Conservation (phyloP, 2,888 invertebrate species). For the Timema cristinae region DNA sequence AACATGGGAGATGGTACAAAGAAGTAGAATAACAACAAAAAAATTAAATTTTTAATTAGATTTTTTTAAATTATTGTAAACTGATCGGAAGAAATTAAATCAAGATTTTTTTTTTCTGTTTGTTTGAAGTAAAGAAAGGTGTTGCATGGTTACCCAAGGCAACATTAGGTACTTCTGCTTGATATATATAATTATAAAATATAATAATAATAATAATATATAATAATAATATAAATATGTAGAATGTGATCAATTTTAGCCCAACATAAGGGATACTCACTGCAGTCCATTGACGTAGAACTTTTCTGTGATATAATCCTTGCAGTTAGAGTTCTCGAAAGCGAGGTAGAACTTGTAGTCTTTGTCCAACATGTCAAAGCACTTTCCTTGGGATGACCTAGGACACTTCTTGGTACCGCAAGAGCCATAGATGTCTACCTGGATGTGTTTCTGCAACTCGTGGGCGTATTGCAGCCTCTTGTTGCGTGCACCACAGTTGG, state of each 20-base stretch:
- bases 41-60: no score
- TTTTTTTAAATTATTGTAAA: no score
- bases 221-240: background rate
- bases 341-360: constrained; percentile 97
- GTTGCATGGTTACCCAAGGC: no score
- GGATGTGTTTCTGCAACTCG: constrained; percentile 78
- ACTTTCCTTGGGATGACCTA: constrained; percentile 60
- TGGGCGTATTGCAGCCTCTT: constrained; percentile 82
- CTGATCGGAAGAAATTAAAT: no score
- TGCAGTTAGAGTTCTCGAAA: constrained; percentile 95
- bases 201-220: background rate
- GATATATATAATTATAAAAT: background rate
- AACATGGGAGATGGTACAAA: no score
- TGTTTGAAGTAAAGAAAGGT: no score
- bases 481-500: constrained; percentile 93
- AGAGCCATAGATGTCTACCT: constrained; percentile 85
- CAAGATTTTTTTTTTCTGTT: no score
- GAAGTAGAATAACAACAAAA: no score
- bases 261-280: constrained; percentile 50
- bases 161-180: no score
- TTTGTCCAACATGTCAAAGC: constrained; percentile 83
- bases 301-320: constrained; percentile 94
- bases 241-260: background rate
- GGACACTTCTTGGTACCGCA: constrained; percentile 85
- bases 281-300: constrained; percentile 92